A percentile compares a stretch with the other conserved stretches of the same genome.
Evolutionary conservation across 1,140 invertebrate genomes (phyloP).

Genomic region (Contarinia nasturtii): DNA sequence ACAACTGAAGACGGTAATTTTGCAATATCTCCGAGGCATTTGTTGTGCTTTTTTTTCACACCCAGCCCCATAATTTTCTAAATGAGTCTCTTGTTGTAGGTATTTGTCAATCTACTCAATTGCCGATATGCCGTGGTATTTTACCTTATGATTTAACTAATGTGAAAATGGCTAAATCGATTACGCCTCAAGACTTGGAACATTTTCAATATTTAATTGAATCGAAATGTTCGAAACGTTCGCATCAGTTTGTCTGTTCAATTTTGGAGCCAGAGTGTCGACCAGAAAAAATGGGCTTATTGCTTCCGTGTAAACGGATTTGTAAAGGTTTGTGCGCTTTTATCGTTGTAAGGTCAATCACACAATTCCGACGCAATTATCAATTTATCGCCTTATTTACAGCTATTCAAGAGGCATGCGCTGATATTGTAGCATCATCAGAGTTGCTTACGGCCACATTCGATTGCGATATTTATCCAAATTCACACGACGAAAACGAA

Average conservation of each 20-base stretch:
- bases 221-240: constrained; percentile 37
- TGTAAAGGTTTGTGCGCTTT: constrained; percentile 34
- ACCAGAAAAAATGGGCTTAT: constrained; percentile 29
- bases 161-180: constrained; percentile 9
- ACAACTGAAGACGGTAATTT: constrained; percentile 12
- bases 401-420: constrained; percentile 38
- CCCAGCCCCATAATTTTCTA: not conserved
- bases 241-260: constrained; percentile 38
- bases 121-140: constrained; percentile 32
- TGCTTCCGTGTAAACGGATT: constrained; percentile 39
- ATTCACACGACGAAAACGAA: constrained; percentile 24
- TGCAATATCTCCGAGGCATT: too few relatives aligned
- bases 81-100: not conserved
- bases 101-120: constrained; percentile 16
- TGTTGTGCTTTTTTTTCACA: not conserved
- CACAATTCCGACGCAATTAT: not conserved
- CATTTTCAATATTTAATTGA: constrained; percentile 27
- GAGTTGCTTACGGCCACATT: constrained; percentile 32
- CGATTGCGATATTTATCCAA: constrained; percentile 36
- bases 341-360: not conserved
- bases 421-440: constrained; percentile 32
- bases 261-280: constrained; percentile 44
- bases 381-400: constrained; percentile 1
- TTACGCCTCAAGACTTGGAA: constrained; percentile 9
- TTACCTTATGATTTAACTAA: constrained; percentile 41